Conservation (phyloP, 1,140 invertebrate genomes). For the Caerostris extrusa region DNA sequence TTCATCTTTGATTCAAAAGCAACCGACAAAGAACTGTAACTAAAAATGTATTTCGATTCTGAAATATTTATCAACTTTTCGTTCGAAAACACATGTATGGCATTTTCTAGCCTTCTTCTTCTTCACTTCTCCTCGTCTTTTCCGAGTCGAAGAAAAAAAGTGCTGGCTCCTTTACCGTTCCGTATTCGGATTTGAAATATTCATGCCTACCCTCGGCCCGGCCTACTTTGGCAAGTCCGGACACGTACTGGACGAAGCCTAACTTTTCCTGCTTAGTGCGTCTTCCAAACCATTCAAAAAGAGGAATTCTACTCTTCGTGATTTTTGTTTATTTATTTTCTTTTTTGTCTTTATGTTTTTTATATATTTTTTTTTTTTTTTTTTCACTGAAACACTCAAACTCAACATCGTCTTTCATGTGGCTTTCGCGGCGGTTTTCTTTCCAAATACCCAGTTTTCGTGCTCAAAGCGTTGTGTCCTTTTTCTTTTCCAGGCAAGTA, state of each 20-base stretch:
- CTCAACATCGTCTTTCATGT: slow-evolving; percentile 26
- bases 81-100: not conserved
- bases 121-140: not conserved
- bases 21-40: not conserved
- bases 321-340: not conserved
- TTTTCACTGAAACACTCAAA: not conserved
- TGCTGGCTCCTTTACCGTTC: not conserved
- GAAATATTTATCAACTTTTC: slow-evolving; percentile 50
- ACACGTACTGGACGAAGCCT: slow-evolving; percentile 8
- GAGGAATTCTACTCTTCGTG: not conserved
- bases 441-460: not conserved
- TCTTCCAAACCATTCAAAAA: not conserved
- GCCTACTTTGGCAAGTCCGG: not conserved
- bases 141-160: not conserved
- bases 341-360: not conserved
- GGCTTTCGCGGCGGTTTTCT: not conserved
- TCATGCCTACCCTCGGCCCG: not conserved
- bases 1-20: not conserved
- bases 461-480: not conserved
- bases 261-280: slow-evolving; percentile 38
- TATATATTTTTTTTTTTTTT: not conserved
- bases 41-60: slow-evolving; percentile 13
- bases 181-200: slow-evolving; percentile 30
- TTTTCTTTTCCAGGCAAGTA: not conserved
- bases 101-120: not conserved